These are phyloP conservation scores for Cyprinodon diabolis DNA, from an alignment of 2,797 vertebrate genomes.

Conservation along the genomic window DNA sequence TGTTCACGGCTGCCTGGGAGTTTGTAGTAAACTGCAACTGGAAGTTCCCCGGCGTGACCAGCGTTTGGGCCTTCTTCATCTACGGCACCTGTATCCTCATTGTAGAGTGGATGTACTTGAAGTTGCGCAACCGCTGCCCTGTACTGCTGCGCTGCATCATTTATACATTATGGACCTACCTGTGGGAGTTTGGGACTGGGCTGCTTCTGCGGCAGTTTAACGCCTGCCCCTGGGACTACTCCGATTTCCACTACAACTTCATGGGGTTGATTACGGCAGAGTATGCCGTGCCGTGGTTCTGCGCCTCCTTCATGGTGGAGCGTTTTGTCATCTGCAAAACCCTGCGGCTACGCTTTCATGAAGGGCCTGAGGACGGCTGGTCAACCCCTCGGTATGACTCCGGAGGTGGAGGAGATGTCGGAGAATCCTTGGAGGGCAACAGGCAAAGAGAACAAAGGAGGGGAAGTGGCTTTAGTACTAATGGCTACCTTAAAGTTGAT, in stretches of 20 bases:
- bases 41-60: constrained; percentile 98
- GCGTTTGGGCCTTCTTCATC: constrained; percentile 98
- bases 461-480: constrained; percentile 77
- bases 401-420: constrained; percentile 21
- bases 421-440: constrained; percentile 25
- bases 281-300: constrained; percentile 98
- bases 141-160: constrained; percentile 92
- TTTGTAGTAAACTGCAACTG: constrained; percentile 96
- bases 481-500: constrained; percentile 88
- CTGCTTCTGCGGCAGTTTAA: constrained; percentile 92
- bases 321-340: constrained; percentile 95
- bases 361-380: constrained; percentile 82
- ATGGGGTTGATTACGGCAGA: constrained; percentile 98
- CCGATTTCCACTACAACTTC: constrained; percentile 97
- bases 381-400: constrained; percentile 38
- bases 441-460: constrained; percentile 59
- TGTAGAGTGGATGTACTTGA: constrained; percentile 94
- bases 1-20: constrained; percentile 99
- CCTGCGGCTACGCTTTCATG: constrained; percentile 90
- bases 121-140: constrained; percentile 86
- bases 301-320: constrained; percentile 93
- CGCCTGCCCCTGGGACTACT: constrained; percentile 98
- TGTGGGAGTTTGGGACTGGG: constrained; percentile 98
- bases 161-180: constrained; percentile 97
- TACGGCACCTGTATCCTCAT: constrained; percentile 98